A percentile compares a stretch with the other conserved stretches of the same genome.
phyloP scores from a whole-genome alignment of 2,797 vertebrate species.

The Geotrypetes seraphini region DNA sequence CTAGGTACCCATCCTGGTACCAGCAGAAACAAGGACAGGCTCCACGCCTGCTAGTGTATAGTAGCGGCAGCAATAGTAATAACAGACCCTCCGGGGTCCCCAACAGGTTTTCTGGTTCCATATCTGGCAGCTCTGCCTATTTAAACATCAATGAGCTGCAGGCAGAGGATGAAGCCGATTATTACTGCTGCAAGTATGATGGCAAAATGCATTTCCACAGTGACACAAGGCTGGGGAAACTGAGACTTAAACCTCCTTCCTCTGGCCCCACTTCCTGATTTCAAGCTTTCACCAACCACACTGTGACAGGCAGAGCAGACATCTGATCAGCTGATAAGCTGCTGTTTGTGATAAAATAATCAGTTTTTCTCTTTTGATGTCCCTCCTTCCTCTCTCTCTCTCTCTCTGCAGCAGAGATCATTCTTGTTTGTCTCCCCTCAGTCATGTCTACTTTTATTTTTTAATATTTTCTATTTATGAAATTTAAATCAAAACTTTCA shows the following conservation, averaged over 20 bases:
- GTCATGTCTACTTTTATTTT: no score
- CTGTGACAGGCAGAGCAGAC: no score
- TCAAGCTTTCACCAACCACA: no score
- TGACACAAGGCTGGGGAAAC: neutral
- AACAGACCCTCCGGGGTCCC: neutral
- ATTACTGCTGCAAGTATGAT: neutral
- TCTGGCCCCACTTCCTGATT: no score
- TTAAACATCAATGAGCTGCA: slow-evolving; percentile 11
- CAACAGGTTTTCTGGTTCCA: neutral
- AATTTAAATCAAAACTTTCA: no score
- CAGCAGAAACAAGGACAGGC: neutral
- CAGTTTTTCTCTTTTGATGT: no score
- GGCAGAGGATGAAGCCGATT: neutral
- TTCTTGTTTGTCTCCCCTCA: no score
- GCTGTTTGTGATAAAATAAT: no score
- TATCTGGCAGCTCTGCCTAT: rapidly evolving
- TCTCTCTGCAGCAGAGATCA: no score
- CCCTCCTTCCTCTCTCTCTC: no score
- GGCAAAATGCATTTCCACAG: neutral
- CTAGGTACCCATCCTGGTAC: neutral
- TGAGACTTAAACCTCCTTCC: neutral
- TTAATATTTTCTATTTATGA: no score
- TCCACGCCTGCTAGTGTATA: neutral
- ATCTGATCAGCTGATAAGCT: no score
- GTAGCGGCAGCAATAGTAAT: neutral